Evolutionary conservation across 2,888 invertebrate genomes (phyloP).

Genomic region (Dorcus parallelipipedus): DNA sequence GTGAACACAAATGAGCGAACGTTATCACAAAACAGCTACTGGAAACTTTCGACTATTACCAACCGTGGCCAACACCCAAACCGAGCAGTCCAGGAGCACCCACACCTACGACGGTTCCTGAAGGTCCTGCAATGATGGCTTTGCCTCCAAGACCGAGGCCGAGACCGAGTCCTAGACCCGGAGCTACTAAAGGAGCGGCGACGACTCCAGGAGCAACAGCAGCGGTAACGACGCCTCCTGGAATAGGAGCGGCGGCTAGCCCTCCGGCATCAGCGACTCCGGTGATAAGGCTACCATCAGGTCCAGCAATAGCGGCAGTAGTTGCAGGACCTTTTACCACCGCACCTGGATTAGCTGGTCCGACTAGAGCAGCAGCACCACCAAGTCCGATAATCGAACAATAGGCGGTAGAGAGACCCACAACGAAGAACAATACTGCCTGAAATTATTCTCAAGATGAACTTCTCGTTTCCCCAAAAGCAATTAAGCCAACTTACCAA

Average conservation of each 20-base stretch:
- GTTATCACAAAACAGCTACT: no score
- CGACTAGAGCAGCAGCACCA: slow-evolving; percentile 25
- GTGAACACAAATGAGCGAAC: no score
- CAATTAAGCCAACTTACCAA: no score
- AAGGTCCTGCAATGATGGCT: slow-evolving; percentile 6
- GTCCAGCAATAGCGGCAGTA: slow-evolving; percentile 25
- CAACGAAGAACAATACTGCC: slow-evolving; percentile 12
- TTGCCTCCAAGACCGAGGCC: slow-evolving; percentile 12
- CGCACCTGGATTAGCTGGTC: slow-evolving; percentile 21
- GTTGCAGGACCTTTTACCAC: slow-evolving; percentile 25
- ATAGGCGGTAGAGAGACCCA: slow-evolving; percentile 14
- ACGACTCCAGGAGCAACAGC: slow-evolving; percentile 19
- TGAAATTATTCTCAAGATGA: background rate
- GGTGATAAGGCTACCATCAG: slow-evolving; percentile 47
- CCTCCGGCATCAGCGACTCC: slow-evolving; percentile 40
- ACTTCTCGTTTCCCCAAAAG: no score
- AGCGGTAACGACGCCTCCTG: slow-evolving; percentile 19
- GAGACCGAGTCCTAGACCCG: slow-evolving; percentile 3
- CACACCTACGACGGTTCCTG: slow-evolving; percentile 4
- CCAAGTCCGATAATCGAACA: slow-evolving; percentile 14
- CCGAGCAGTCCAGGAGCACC: no score
- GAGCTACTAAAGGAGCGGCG: slow-evolving; percentile 17
- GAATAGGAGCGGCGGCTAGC: slow-evolving; percentile 27
- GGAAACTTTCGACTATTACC: no score
- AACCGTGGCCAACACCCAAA: no score